Evolutionary conservation across 1,140 invertebrate species (phyloP), one percentile per base, ranked within the genome.

Genomic region (Liolophura sinensis): DNA sequence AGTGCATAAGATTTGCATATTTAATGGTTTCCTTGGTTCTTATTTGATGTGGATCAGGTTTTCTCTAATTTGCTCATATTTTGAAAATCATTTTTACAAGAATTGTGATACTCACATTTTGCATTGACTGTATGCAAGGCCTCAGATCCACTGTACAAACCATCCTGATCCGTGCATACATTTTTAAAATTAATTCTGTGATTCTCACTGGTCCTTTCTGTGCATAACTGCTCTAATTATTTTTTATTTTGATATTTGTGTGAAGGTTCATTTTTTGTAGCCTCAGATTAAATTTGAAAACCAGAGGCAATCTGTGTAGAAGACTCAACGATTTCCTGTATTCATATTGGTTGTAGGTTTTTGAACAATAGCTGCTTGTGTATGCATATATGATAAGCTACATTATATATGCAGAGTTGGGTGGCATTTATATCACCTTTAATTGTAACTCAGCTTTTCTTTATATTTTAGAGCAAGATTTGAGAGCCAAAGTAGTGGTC

Each of bases 401-500:
- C 52, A 15, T 20, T 62, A 52, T n/a, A 22, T 24, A 14, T 52
- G 15, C 18, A 46, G 16, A 46, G 18, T 46, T 46, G 12, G 25
- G 16, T 16, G 16, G 24, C 14, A 18, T 14, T 46, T 18, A 40
- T 15, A 40, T 60, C 47, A 18, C 20, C 25, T 46, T 58, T n/a
- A 58, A 57, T 64, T 11, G 16, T 22, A 11, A 40, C 22, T 49
- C 9, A 14, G 11, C 14, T 24, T 11, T 16, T 11, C 11, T 52
- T 1, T 54, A 1, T 63, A 14, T 22, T 59, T 62, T n/a, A 82
- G 80, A 62, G 77, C 77, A 9, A 74, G 85, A 69, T 86, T 87
- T 78, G 85, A 87, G 60, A 76, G 74, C 52, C 57, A 85, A 46
- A 82, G 83, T 57, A 72, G 61, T 24, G 66, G 71, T 57, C 68